Base-by-base conservation (phyloP, 2,888 invertebrate species). In the Zelleria hepariella region DNA sequence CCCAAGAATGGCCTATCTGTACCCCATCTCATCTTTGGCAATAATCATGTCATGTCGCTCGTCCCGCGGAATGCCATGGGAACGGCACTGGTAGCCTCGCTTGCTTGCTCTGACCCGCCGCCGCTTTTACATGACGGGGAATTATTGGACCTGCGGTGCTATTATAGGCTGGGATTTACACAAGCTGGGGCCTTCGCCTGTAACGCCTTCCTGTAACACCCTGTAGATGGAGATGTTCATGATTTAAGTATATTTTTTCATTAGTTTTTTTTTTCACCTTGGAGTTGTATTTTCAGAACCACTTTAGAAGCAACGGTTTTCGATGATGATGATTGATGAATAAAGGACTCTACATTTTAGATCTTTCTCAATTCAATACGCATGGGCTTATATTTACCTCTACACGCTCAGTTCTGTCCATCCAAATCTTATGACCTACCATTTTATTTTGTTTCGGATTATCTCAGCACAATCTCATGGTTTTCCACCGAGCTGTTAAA, bases 31-130 rank as follows among this genome's bases (percentile, higher is more conserved):
- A 54, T 78, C 78, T 74, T 62, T 73, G 74, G 5, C 67, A 71
- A 72, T 77, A 79, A 78, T 76, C 71, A 70, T 71, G 69, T 67
- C 72, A 69, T 78, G 78, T 80, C 78, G 68, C 69, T 67, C 70
- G 74, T 73, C 75, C 68, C 64, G 68, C 70, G 75, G 84, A 83
- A 85, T 85, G 85, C 80, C 73, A 79, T 85, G 86, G 86, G 85
- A 86, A 83, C 85, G 23, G 60, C 58, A 79, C 57, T 61, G 27
- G 61, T 62, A 61, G 67, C 68, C 65, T 53, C 52, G 21, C 53
- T 21, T 18, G 49, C 20, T 21, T 20, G 20, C 7, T 49, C 7
- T 49, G 49, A 18, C 49, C 49, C 49, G 49, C 63, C 67, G 67
- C 61, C 69, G 68, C 67, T 62, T 60, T 62, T 72, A 74, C 80